Evolutionary conservation across 2,113 vertebrate genomes (phyloP).

Genomic region (Morone chrysops): DNA sequence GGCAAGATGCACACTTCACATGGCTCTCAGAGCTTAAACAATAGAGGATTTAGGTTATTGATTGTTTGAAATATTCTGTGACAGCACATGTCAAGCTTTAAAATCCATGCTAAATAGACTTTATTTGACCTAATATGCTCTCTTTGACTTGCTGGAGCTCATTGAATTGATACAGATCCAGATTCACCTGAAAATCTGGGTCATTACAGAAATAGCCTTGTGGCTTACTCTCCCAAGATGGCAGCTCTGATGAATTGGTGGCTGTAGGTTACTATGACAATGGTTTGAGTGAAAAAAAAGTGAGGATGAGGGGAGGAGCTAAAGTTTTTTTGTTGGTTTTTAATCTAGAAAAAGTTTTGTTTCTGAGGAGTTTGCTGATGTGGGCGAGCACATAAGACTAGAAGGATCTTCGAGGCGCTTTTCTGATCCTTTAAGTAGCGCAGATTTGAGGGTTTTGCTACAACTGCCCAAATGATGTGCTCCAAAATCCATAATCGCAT

Average conservation of each 20-base stretch:
- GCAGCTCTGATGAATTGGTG: constrained; percentile 77
- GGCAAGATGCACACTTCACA: constrained; percentile 5
- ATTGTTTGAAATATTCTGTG: constrained; percentile 21
- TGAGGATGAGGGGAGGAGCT: constrained; percentile 33
- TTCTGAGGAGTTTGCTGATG: constrained; percentile 47
- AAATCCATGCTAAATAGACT: constrained; percentile 25
- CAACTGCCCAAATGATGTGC: constrained; percentile 57
- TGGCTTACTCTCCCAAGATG: constrained; percentile 72
- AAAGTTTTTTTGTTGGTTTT: constrained; percentile 29
- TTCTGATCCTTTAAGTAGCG: constrained; percentile 77
- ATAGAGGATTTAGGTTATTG: constrained; percentile 7
- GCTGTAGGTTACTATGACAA: constrained; percentile 81
- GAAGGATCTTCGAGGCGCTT: constrained; percentile 55
- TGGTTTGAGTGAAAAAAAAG: constrained; percentile 52
- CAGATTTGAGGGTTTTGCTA: constrained; percentile 73
- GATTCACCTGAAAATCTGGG: constrained; percentile 81
- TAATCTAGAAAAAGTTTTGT: constrained; percentile 40
- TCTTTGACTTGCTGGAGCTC: constrained; percentile 56
- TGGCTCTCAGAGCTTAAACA: constrained; percentile 1
- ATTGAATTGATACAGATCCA: constrained; percentile 69
- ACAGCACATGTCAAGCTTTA: constrained; percentile 1
- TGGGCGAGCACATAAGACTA: constrained; percentile 59
- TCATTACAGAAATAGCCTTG: constrained; percentile 81
- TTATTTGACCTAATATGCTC: constrained; percentile 56
- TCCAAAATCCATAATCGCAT: constrained; percentile 67